Base-by-base conservation (phyloP, 2,113 vertebrate species). In the Arizona elegans region DNA sequence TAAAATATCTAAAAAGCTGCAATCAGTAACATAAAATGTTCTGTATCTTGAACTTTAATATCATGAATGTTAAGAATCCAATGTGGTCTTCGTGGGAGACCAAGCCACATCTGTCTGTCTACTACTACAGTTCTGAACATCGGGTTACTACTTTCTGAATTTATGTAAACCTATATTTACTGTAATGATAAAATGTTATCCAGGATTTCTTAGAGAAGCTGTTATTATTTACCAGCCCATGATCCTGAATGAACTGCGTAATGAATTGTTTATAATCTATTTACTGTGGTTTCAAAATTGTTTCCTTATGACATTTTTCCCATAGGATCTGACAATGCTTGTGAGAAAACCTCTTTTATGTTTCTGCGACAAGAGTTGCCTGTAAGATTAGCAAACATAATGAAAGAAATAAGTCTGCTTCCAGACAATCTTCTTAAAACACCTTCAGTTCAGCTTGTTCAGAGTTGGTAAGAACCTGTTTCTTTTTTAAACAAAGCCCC, bases 341-440 rank as follows among this genome's bases (percentile, higher is more conserved):
- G 99, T 96, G 99, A 99, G 96, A 99, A 98, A 96, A 99, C 99
- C 0, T 99, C 99, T 0, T 99, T 99, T 97, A 97, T 98, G 97
- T 99, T 99, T 97, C 98, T 99, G 91, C 97, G 99, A 86, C 99
- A 99, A 95, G 99, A 99, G 95, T 91, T 99, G 58, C 99, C 99
- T 33, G 99, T 99, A 92, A 98, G 99, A 96, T 85, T 99, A 97
- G 99, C 99, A 94, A 99, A 99, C 96, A 99, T 99, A 92, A 99
- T 99, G 99, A 99, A 99, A 96, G 99, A 99, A 97, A 99, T 99
- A 94, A 99, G 98, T 95, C 96, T 99, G 90, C 97, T 99, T 95
- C 99, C 99, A 29, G 99, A 99, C 96, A 99, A 99, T 95, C 97
- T 99, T 91, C 97, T 99, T 53, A 98, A 98, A 96, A 99, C 99